Evolutionary conservation across 2,888 invertebrate species (phyloP), one percentile per base, ranked within the genome.

Genomic region (Campoplex capitator): DNA sequence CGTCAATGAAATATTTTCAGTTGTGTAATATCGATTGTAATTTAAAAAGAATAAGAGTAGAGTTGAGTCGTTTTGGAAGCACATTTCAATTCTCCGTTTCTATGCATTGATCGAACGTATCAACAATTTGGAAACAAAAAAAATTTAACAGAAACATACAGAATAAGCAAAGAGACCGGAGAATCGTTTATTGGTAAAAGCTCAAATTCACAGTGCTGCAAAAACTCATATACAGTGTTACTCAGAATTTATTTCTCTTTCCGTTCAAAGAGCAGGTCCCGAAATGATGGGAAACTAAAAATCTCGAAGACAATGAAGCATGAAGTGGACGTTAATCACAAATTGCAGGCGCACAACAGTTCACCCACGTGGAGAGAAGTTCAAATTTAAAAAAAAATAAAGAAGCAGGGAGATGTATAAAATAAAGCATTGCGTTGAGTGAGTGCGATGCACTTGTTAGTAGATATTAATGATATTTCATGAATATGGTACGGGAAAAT

Each of bases 371-470:
- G 79, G 83, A 73, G 7, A 62, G 38, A 38, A 38, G 38, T 38
- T 38, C 38, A 62, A 62, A 81, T 56, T 75, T 75, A 58, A 71
- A 78, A 82, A 80, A 73, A 73, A 58, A 71, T 56, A 67, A 38
- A 68, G 79, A n/a, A 9, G 56, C n/a, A 88, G 75, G 28, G 68
- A 74, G 68, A 28, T 28, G 62, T 70, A 75, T 54, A 70, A 70
- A 51, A 51, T 16, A 75, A 56, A 77, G 48, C 68, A 74, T 78
- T 84, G 88, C 76, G 84, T 86, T 81, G 86, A 80, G 84, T 86
- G 86, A 77, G 84, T 86, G 83, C 83, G 84, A 88, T 86, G 77
- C 83, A 86, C 86, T 88, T 88, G 88, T 88, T 88, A 86, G 88
- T 88, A 88, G 88, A 86, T 86, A 86, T 82, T 84, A 88, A 80